Evolutionary conservation across 37 sponge, comb jelly and placozoan genomes (phyloP).

Genomic region (Petrosia ficiformis): DNA sequence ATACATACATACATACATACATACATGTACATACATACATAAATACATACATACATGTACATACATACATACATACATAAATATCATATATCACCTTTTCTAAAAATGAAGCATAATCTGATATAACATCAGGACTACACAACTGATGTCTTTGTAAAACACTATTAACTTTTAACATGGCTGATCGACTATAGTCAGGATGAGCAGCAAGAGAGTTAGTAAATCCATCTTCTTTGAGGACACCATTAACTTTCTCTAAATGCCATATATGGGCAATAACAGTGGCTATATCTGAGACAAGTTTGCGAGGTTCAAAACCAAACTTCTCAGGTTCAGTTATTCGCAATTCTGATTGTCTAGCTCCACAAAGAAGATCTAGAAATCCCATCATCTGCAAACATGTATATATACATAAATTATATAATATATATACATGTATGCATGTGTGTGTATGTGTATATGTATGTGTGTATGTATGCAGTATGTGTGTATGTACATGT

Average conservation of each 20-base stretch:
- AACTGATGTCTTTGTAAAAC: slow-evolving; percentile 32
- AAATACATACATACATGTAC: not conserved
- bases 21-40: too few species aligned
- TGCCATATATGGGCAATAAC: slow-evolving; percentile 47
- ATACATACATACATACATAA: not conserved
- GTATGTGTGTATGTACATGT: too few species aligned
- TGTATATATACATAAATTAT: not conserved
- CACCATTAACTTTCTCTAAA: not conserved
- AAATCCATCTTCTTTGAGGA: slow-evolving; percentile 23
- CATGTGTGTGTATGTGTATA: not conserved
- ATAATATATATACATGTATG: not conserved
- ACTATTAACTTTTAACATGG: slow-evolving; percentile 35
- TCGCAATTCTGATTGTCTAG: slow-evolving; percentile 60
- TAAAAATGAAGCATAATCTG: slow-evolving; percentile 11
- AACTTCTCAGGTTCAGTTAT: slow-evolving; percentile 72
- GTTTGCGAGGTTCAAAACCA: slow-evolving; percentile 53
- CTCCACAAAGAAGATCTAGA: slow-evolving; percentile 78
- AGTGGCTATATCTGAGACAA: slow-evolving; percentile 43
- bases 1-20: too few species aligned
- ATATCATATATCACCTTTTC: slow-evolving; percentile 7
- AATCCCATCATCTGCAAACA: slow-evolving; percentile 69
- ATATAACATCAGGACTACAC: not conserved
- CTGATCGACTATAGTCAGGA: slow-evolving; percentile 58
- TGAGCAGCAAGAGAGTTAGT: slow-evolving; percentile 39
- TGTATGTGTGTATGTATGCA: not conserved